Percentiles rank a stretch among this genome's conserved stretches.
phyloP scores from a whole-genome alignment of 2,113 vertebrate genomes.

The Danionella cerebrum region DNA sequence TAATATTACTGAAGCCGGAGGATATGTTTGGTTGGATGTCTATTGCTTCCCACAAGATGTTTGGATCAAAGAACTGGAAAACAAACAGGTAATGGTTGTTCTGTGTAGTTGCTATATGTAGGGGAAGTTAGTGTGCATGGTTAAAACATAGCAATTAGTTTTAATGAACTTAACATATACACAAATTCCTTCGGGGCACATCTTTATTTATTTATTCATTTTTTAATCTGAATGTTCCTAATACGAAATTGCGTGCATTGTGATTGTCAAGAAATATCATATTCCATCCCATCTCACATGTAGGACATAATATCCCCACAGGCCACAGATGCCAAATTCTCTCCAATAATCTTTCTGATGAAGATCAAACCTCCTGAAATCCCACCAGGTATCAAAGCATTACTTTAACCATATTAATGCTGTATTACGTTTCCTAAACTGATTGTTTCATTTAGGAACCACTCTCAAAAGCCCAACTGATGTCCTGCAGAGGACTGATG shows the following conservation, averaged over 20 bases:
- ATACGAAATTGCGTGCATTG: neutral
- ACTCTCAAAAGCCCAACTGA: conserved; percentile 8
- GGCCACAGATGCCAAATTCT: neutral
- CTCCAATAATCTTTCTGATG: neutral
- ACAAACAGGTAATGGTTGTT: conserved; percentile 15
- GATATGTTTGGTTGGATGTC: conserved; percentile 5
- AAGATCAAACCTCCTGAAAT: conserved; percentile 9
- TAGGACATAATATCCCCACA: neutral
- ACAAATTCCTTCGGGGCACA: neutral
- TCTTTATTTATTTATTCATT: neutral
- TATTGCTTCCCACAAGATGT: neutral
- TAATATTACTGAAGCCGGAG: neutral
- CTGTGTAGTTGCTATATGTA: neutral
- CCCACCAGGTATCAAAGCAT: neutral
- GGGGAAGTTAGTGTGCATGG: too few relatives aligned
- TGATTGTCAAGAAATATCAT: neutral
- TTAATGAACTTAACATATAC: too few relatives aligned
- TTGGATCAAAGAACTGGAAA: conserved; percentile 14
- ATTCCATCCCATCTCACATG: neutral
- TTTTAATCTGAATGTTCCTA: neutral
- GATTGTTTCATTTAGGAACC: neutral
- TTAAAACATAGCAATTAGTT: too few relatives aligned
- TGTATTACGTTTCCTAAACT: neutral
- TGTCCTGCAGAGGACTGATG: neutral
- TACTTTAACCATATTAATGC: neutral